Base-by-base conservation (phyloP, 2,888 invertebrate species). In the Conus canariensis region DNA sequence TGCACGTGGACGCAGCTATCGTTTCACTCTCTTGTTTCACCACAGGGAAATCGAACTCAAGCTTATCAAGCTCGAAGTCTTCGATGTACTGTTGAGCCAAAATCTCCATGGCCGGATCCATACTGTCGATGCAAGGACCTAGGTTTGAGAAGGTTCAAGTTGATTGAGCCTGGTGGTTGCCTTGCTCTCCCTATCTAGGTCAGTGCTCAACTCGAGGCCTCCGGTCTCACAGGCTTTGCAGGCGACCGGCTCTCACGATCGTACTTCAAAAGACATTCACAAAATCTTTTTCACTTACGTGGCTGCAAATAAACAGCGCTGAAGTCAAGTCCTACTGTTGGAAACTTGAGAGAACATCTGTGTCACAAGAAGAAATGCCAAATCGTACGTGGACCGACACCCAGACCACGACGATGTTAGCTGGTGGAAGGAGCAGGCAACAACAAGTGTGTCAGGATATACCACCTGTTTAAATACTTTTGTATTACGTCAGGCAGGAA, bases 1-100 rank as follows among this genome's bases (percentile, higher is more conserved):
- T 94, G 89, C 93, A 92, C 83, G 93, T 93, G 77, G 88, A 89
- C 58, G 88, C 90, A 19, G 87, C 90, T 85, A 94, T 93, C 87
- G 92, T 90, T 91, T 95, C 94, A 74, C 93, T 92, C 90, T 93
- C 92, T 90, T 88, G 92, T 89, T 93, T 93, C 59, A 92, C 92
- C 58, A 94, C 90, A 19, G 90, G 91, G 77, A 92, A 82, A 70
- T 92, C 93, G 90, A 93, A 91, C 85, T 94, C 95, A 89, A 95
- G 93, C 92, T 94, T 94, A 88, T 94, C 94, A 56, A 95, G 93
- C 90, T 95, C 95, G 91, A 95, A 95, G 58, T 94, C 94, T 86
- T 93, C 94, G 89, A 95, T 95, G 91, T 94, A 95, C 90, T 95
- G 93, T 90, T 94, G 94, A 90, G 94, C 93, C 93, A 93, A 91